These are phyloP conservation scores for Clarias magur DNA, from an alignment of 2,113 vertebrate genomes.

Conservation along the genomic window DNA sequence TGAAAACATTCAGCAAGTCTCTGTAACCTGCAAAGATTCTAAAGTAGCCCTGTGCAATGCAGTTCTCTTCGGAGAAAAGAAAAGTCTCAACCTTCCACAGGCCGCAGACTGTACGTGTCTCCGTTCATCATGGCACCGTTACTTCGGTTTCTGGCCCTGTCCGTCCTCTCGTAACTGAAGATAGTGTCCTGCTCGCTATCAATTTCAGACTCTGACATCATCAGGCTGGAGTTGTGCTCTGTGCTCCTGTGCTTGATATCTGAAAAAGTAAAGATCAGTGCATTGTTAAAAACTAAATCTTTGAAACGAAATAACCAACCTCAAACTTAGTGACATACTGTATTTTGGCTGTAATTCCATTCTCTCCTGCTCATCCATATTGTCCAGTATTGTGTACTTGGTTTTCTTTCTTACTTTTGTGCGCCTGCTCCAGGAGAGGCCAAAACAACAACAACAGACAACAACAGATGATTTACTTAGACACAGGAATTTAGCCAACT, in stretches of 20 bases:
- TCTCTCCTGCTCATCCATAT: constrained; percentile 90
- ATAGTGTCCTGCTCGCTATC: constrained; percentile 89
- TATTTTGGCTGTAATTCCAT: constrained; percentile 87
- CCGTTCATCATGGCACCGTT: constrained; percentile 74
- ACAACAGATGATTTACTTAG: background rate
- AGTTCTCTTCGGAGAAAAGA: background rate
- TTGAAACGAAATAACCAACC: background rate
- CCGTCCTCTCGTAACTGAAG: constrained; percentile 79
- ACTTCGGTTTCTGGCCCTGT: constrained; percentile 69
- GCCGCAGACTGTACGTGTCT: constrained; percentile 73
- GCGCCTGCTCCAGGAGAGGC: constrained; percentile 71
- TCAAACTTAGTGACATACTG: constrained; percentile 64
- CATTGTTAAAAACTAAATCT: background rate
- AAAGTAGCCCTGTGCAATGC: background rate
- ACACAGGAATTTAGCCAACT: background rate
- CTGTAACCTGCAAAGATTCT: background rate
- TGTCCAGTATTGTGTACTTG: constrained; percentile 87
- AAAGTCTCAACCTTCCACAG: constrained; percentile 71
- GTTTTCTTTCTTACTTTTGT: constrained; percentile 86
- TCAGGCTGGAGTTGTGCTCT: constrained; percentile 90
- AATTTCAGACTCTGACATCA: constrained; percentile 91
- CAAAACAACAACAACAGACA: constrained; percentile 21
- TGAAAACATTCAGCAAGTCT: constrained; percentile 32
- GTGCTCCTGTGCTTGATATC: constrained; percentile 90
- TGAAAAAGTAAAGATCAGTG: constrained; percentile 55